phyloP scores from a whole-genome alignment of 2,113 vertebrate species.

The Menidia beryllina region DNA sequence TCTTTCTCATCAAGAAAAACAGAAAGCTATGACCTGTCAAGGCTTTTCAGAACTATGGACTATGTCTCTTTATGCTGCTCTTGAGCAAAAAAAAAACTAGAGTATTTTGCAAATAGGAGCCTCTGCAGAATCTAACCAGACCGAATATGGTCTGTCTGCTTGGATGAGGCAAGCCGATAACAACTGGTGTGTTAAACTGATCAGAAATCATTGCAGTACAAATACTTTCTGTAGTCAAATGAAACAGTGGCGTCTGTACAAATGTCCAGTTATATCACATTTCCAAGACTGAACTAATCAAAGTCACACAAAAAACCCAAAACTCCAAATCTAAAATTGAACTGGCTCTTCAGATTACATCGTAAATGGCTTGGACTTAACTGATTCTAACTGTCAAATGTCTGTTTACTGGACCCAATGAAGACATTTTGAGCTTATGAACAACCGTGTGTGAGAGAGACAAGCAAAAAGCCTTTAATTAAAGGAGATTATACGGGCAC shows the following conservation, averaged over 20 bases:
- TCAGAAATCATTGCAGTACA: too few relatives aligned
- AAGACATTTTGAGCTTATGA: constrained; percentile 5
- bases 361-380: not conserved
- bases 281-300: not conserved
- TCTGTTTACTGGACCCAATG: constrained; percentile 7
- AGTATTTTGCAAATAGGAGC: too few relatives aligned
- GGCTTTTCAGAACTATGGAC: too few relatives aligned
- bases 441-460: not conserved
- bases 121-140: too few relatives aligned
- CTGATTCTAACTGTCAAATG: not conserved
- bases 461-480: constrained; percentile 40
- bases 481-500: constrained; percentile 32
- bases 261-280: not conserved
- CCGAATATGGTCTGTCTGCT: too few relatives aligned
- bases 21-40: too few relatives aligned
- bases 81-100: too few relatives aligned
- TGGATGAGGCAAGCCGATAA: too few relatives aligned
- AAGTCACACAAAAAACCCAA: not conserved
- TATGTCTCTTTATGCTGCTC: too few relatives aligned
- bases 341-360: not conserved
- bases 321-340: constrained; percentile 4
- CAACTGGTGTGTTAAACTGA: too few relatives aligned
- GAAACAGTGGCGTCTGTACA: not conserved
- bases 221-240: not conserved
- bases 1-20: too few relatives aligned